phyloP scores from a whole-genome alignment of 1,140 invertebrate genomes.

The Trigoniulus corallinus region DNA sequence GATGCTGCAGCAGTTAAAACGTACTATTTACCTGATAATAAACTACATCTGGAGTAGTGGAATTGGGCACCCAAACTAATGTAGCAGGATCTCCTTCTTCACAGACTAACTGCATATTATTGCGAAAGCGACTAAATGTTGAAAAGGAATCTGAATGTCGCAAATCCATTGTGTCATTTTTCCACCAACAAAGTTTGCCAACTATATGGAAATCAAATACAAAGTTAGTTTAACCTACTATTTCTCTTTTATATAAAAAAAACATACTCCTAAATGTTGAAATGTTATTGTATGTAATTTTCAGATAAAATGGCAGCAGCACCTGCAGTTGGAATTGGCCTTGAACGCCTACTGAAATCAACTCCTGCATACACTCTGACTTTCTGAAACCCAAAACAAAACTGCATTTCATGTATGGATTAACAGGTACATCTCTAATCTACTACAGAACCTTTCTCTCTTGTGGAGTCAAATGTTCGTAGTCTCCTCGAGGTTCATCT shows the following conservation, averaged over 20 bases:
- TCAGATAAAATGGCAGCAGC: slow-evolving; percentile 3
- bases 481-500: slow-evolving; percentile 64
- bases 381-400: slow-evolving; percentile 18
- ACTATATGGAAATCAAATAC: slow-evolving; percentile 29
- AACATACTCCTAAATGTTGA: too few species aligned
- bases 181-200: slow-evolving; percentile 56
- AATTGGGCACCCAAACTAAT: slow-evolving; percentile 68
- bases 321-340: slow-evolving; percentile 55
- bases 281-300: background rate
- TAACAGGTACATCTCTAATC: background rate
- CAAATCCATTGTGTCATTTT: slow-evolving; percentile 46
- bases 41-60: slow-evolving; percentile 75
- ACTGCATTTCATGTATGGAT: background rate
- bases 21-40: slow-evolving; percentile 65
- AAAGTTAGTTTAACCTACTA: background rate
- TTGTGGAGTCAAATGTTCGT: slow-evolving; percentile 49
- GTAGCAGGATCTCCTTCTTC: slow-evolving; percentile 47
- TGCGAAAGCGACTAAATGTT: slow-evolving; percentile 67
- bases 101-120: slow-evolving; percentile 47
- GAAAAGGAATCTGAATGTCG: slow-evolving; percentile 58
- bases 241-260: too few species aligned
- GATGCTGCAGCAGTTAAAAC: background rate
- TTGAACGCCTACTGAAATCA: slow-evolving; percentile 58
- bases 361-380: slow-evolving; percentile 70
- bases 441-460: slow-evolving; percentile 34